phyloP scores from a whole-genome alignment of 1,140 invertebrate genomes.

The Ceratoteleas bidentatus region DNA sequence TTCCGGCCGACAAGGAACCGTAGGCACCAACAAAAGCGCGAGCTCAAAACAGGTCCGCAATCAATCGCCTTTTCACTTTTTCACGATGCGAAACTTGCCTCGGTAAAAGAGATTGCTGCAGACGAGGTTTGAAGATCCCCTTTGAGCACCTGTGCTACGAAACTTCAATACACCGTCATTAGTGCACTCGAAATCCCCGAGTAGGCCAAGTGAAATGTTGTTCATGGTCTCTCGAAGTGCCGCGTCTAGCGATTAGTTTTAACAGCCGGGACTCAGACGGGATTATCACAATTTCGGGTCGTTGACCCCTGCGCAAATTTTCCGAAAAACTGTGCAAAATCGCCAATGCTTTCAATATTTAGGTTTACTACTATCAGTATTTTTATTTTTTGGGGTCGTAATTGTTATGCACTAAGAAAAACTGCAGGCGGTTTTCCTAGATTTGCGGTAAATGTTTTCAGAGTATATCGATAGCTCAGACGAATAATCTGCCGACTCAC shows the following conservation, averaged over 20 bases:
- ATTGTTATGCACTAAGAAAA: too few relatives aligned
- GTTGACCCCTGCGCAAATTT: constrained; percentile 4
- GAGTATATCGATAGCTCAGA: too few relatives aligned
- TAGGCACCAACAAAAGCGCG: constrained; percentile 24
- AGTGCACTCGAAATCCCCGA: constrained; percentile 14
- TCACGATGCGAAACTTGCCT: neutral
- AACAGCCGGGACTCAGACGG: neutral
- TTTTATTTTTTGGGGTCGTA: too few relatives aligned
- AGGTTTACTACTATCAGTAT: too few relatives aligned
- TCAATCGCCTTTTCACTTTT: constrained; percentile 47
- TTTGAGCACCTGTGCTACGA: neutral
- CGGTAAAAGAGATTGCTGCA: constrained; percentile 12
- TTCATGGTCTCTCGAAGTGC: constrained; percentile 12
- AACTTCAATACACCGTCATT: constrained; percentile 28
- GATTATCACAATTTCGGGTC: constrained; percentile 7
- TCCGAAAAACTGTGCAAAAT: neutral
- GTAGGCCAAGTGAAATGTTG: constrained; percentile 10
- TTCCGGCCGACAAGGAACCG: constrained; percentile 17
- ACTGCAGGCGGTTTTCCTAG: too few relatives aligned
- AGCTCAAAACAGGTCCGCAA: constrained; percentile 24
- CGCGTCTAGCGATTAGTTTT: constrained; percentile 4
- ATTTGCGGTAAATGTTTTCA: too few relatives aligned
- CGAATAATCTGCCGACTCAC: too few relatives aligned
- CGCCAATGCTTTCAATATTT: neutral
- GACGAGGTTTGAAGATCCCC: constrained; percentile 15